Conservation (phyloP, 2,888 invertebrate species). For the Aplocera efformata region DNA sequence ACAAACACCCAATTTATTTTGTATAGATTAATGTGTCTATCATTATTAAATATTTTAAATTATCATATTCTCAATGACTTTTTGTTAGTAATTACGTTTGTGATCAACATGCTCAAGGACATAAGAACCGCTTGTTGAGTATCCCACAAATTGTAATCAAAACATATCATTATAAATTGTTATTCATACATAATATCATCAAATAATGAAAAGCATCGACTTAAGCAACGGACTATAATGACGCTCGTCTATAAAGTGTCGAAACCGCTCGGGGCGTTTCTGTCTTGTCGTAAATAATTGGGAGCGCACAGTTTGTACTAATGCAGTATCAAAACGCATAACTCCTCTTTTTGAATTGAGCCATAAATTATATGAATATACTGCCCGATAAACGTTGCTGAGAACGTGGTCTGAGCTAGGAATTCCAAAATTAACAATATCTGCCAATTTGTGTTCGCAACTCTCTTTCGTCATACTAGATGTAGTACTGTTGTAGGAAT, state of each 20-base stretch:
- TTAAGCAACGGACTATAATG: slow-evolving; percentile 50
- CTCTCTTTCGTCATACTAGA: slow-evolving; percentile 6
- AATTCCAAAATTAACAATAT: slow-evolving; percentile 21
- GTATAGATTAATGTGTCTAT: no score
- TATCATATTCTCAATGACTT: no score
- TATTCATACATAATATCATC: no score
- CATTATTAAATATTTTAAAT: no score
- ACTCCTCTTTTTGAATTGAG: slow-evolving; percentile 62
- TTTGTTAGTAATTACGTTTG: no score
- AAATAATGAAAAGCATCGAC: slow-evolving; percentile 51
- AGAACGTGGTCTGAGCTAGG: slow-evolving; percentile 42
- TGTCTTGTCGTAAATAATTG: slow-evolving; percentile 63
- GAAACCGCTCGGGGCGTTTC: slow-evolving; percentile 52
- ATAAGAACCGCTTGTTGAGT: no score
- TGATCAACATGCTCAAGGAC: slow-evolving; percentile 6
- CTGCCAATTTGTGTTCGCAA: slow-evolving; percentile 15
- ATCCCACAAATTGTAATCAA: neutral
- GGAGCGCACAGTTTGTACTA: slow-evolving; percentile 66
- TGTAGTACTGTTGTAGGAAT: neutral
- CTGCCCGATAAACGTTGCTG: slow-evolving; percentile 19
- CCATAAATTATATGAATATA: slow-evolving; percentile 49
- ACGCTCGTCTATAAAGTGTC: slow-evolving; percentile 49
- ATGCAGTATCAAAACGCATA: slow-evolving; percentile 60
- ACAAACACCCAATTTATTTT: no score
- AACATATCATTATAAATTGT: slow-evolving; percentile 17